A percentile compares a stretch with the other conserved stretches of the same genome.
Evolutionary conservation across 2,113 vertebrate species (phyloP).

Genomic region (Ariopsis seemanni): DNA sequence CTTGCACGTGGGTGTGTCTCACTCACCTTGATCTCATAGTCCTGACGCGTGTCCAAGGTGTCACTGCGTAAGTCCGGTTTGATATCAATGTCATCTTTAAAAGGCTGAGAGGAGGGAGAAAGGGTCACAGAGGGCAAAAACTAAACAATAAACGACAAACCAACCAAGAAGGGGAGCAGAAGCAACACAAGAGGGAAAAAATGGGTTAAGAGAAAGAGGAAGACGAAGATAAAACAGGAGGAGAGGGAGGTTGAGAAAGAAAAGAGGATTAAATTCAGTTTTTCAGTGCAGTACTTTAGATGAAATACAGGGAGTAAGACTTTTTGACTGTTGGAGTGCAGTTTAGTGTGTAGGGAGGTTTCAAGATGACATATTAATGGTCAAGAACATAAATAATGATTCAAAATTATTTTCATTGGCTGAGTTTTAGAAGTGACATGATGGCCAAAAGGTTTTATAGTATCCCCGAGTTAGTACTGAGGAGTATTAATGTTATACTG

Average conservation of each 20-base stretch:
- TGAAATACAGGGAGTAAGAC: conserved; percentile 12
- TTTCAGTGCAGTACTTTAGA: background rate
- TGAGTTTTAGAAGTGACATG: background rate
- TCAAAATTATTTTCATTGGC: background rate
- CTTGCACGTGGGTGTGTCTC: conserved; percentile 16
- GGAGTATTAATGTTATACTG: background rate
- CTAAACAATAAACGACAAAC: conserved; percentile 75
- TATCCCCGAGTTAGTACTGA: background rate
- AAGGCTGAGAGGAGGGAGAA: conserved; percentile 83
- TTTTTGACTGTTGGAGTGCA: background rate
- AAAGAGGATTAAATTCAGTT: conserved; percentile 49
- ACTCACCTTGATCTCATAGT: conserved; percentile 93
- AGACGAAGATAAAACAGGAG: conserved; percentile 54
- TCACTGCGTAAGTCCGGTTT: conserved; percentile 95
- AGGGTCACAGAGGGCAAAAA: conserved; percentile 80
- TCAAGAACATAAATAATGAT: background rate
- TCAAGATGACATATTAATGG: background rate
- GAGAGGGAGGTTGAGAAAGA: conserved; percentile 62
- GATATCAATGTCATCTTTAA: conserved; percentile 94
- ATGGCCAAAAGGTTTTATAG: background rate
- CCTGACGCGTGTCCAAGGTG: conserved; percentile 92
- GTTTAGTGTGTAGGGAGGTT: background rate
- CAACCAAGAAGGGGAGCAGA: conserved; percentile 51
- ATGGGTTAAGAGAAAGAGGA: conserved; percentile 56
- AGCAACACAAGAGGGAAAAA: conserved; percentile 53